phyloP scores from a whole-genome alignment of 2,888 invertebrate species.

The Liopterus haemorrhoidalis region DNA sequence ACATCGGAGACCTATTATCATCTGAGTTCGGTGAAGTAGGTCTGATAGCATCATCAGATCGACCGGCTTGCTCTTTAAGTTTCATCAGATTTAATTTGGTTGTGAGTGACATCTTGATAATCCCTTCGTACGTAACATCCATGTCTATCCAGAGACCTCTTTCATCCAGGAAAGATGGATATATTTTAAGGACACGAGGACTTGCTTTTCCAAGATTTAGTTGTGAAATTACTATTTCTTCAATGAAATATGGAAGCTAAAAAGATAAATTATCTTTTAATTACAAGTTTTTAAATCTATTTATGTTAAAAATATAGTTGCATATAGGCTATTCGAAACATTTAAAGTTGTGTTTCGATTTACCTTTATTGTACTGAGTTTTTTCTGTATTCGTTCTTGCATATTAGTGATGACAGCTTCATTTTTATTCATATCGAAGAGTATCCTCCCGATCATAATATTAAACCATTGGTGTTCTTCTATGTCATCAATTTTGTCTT shows the following conservation, averaged over 20 bases:
- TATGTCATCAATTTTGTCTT: slow-evolving; percentile 1
- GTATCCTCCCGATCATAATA: slow-evolving; percentile 66
- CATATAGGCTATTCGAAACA: background rate
- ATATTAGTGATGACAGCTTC: slow-evolving; percentile 62
- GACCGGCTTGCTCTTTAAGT: slow-evolving; percentile 44
- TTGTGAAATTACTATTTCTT: slow-evolving; percentile 70
- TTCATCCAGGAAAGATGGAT: slow-evolving; percentile 65
- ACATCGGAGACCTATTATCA: slow-evolving; percentile 53
- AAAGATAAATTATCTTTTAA: slow-evolving; percentile 24
- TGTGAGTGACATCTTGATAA: slow-evolving; percentile 73
- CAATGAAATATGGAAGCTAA: slow-evolving; percentile 79
- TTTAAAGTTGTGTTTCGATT: slow-evolving; percentile 32
- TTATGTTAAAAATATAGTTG: too few species aligned
- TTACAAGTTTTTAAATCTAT: too few species aligned
- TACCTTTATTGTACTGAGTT: slow-evolving; percentile 78
- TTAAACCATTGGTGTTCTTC: slow-evolving; percentile 63
- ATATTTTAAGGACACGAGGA: slow-evolving; percentile 58
- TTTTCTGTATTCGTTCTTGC: slow-evolving; percentile 75
- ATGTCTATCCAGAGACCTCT: slow-evolving; percentile 86
- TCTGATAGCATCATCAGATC: slow-evolving; percentile 4
- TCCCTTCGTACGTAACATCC: slow-evolving; percentile 72
- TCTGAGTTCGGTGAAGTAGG: background rate
- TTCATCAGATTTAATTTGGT: slow-evolving; percentile 83
- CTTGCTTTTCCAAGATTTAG: slow-evolving; percentile 60
- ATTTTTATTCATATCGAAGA: slow-evolving; percentile 78